phyloP scores from a whole-genome alignment of 1,140 invertebrate genomes.

The Melanaphis sacchari region DNA sequence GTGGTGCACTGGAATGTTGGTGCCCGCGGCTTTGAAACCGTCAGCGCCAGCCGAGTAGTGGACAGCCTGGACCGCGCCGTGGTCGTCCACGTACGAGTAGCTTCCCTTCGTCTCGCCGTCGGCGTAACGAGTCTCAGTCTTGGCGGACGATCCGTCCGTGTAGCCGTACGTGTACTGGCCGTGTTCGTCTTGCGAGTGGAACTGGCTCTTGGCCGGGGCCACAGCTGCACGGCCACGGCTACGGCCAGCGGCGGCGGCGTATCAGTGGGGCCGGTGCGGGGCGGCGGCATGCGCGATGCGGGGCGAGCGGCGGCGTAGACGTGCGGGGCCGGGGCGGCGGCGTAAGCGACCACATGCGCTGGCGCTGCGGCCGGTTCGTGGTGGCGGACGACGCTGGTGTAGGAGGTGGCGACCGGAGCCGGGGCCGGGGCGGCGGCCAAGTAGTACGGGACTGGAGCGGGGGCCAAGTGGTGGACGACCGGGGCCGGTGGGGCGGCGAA shows the following conservation, averaged over 20 bases:
- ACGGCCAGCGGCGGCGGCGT: neutral
- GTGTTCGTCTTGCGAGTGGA: conserved; percentile 71
- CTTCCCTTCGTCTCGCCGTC: conserved; percentile 73
- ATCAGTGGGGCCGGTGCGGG: neutral
- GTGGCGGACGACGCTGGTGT: neutral
- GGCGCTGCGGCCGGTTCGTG: neutral
- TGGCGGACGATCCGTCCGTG: conserved; percentile 71
- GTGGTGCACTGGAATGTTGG: conserved; percentile 67
- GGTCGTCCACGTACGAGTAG: conserved; percentile 72
- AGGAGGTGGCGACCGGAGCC: neutral
- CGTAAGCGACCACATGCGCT: neutral
- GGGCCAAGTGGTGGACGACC: neutral
- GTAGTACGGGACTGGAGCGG: neutral
- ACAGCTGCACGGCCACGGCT: neutral
- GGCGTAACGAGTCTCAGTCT: conserved; percentile 68
- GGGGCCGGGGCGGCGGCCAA: neutral
- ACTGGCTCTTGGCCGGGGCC: conserved; percentile 63
- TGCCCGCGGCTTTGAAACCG: conserved; percentile 73
- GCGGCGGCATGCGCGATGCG: neutral
- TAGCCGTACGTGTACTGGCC: conserved; percentile 75
- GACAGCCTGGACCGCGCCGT: conserved; percentile 71
- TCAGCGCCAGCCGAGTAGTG: conserved; percentile 70
- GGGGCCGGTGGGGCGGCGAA: neutral
- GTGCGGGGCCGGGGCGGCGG: neutral
- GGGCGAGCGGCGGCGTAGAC: neutral